Conservation (phyloP, 2,888 invertebrate genomes). For the Cremastobaeus sp. region DNA sequence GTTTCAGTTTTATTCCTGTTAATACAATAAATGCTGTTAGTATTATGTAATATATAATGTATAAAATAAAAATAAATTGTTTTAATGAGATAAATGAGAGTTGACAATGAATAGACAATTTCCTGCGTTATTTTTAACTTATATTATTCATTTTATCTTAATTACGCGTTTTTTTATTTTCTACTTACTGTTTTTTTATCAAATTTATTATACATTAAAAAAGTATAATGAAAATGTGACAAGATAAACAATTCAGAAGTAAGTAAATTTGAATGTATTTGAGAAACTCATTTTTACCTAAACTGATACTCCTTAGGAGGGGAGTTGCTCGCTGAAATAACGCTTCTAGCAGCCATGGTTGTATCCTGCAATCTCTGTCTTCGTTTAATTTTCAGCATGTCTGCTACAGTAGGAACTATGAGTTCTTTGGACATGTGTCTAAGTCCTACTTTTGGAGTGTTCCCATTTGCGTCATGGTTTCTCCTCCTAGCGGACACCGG, state of each 20-base stretch:
- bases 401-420: slow-evolving; percentile 83
- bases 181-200: background rate
- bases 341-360: slow-evolving; percentile 82
- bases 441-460: slow-evolving; percentile 69
- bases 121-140: too few relatives aligned
- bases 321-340: slow-evolving; percentile 78
- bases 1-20: slow-evolving; percentile 69
- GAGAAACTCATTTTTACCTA: slow-evolving; percentile 63
- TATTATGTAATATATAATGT: too few relatives aligned
- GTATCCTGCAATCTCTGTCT: slow-evolving; percentile 82
- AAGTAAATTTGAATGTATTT: background rate
- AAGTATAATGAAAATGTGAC: background rate
- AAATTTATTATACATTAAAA: background rate
- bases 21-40: background rate
- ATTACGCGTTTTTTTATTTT: background rate
- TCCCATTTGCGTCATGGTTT: slow-evolving; percentile 63
- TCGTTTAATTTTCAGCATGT: slow-evolving; percentile 82
- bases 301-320: slow-evolving; percentile 71
- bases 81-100: too few relatives aligned
- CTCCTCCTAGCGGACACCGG: slow-evolving; percentile 63
- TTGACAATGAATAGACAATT: too few relatives aligned
- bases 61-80: too few relatives aligned
- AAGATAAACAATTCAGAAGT: too few relatives aligned
- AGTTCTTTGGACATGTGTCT: slow-evolving; percentile 79
- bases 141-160: too few relatives aligned